Percentiles rank a stretch among this genome's conserved stretches.
These are phyloP conservation scores for Dendrolimus kikuchii DNA, from an alignment of 1,140 invertebrate genomes.

Conservation along the genomic window DNA sequence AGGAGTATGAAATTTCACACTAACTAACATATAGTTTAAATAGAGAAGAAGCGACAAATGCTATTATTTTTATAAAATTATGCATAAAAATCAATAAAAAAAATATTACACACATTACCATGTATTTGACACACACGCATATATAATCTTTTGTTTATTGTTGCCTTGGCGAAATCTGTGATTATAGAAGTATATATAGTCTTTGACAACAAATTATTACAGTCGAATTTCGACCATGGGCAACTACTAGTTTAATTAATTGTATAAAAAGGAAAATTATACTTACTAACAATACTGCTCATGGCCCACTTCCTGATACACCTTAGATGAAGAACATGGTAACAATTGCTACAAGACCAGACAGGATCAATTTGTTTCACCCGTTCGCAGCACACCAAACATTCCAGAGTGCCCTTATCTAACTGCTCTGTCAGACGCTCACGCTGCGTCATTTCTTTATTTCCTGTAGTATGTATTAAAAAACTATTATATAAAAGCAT, in stretches of 20 bases:
- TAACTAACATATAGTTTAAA: no score
- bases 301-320: conserved; percentile 94
- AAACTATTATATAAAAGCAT: no score
- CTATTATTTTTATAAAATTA: no score
- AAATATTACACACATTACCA: no score
- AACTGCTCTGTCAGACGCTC: conserved; percentile 88
- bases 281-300: conserved; percentile 81
- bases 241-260: not conserved
- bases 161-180: no score
- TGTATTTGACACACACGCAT: no score
- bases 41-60: no score
- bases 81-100: no score
- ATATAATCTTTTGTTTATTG: no score
- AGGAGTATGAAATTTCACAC: no score
- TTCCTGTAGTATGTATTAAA: conserved; percentile 23
- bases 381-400: conserved; percentile 92
- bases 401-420: conserved; percentile 85
- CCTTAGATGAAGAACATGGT: conserved; percentile 90
- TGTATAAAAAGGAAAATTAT: conserved; percentile 1
- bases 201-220: no score
- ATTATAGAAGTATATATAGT: no score
- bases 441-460: conserved; percentile 78
- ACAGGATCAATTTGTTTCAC: conserved; percentile 84
- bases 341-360: conserved; percentile 94
- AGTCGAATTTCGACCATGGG: not conserved